Evolutionary conservation across 2,113 vertebrate genomes (phyloP).

Genomic region (Catharus minimus): DNA sequence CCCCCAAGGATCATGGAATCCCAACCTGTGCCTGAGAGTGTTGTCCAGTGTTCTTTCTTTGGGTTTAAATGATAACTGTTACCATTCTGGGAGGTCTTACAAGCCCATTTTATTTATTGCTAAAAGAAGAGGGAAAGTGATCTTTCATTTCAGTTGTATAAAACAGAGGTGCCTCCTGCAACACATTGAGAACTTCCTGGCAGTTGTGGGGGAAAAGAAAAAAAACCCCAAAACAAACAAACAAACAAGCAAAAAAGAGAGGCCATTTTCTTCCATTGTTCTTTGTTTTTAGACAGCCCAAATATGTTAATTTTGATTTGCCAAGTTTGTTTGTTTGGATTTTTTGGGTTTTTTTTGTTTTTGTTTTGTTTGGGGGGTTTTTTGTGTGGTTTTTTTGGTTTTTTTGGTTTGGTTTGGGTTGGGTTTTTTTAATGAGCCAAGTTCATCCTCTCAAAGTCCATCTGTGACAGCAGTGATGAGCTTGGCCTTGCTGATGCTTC

Average conservation of each 20-base stretch:
- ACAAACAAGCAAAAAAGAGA: too few relatives aligned
- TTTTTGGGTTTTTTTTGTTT: too few relatives aligned
- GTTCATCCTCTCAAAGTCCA: not conserved
- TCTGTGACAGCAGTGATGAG: not conserved
- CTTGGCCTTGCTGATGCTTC: not conserved
- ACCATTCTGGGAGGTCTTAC: not conserved
- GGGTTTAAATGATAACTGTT: not conserved
- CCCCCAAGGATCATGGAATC: not conserved
- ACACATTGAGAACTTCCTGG: not conserved
- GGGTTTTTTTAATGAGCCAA: not conserved
- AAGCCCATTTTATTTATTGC: not conserved
- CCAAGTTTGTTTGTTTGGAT: not conserved
- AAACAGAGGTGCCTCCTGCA: not conserved
- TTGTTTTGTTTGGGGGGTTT: too few relatives aligned
- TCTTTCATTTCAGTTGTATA: not conserved
- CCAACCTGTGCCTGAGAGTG: not conserved
- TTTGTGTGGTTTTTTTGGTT: too few relatives aligned
- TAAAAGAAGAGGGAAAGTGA: not conserved
- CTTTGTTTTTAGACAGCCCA: not conserved
- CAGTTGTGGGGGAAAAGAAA: not conserved
- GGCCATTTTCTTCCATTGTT: rapidly evolving
- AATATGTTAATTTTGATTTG: not conserved
- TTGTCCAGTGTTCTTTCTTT: not conserved
- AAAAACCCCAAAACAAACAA: too few relatives aligned
- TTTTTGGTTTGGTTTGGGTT: not conserved